Evolutionary conservation across 2,797 vertebrate genomes (phyloP).

Genomic region (Ibycter americanus): DNA sequence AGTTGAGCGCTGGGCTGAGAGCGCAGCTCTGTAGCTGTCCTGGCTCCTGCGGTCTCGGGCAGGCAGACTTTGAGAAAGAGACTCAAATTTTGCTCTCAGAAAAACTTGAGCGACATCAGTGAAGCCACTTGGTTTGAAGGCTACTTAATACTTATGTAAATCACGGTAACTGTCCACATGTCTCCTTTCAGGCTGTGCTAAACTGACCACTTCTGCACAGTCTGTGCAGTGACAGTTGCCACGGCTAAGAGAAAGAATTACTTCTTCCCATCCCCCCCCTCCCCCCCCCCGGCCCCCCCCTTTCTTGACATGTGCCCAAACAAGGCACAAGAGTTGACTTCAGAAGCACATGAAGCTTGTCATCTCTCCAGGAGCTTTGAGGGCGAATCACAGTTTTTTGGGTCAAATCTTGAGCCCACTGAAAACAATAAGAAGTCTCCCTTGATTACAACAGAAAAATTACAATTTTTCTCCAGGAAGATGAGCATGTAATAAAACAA

Average conservation of each 20-base stretch:
- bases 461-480: background rate
- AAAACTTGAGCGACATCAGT: background rate
- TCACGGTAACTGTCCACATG: background rate
- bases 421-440: background rate
- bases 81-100: background rate
- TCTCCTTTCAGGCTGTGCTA: background rate
- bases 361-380: background rate
- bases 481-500: background rate
- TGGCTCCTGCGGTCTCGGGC: background rate
- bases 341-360: background rate
- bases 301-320: background rate
- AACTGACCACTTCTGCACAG: background rate
- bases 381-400: background rate
- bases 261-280: background rate
- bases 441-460: background rate
- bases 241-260: background rate
- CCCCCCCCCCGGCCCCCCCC: background rate
- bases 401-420: background rate
- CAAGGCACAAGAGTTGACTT: background rate
- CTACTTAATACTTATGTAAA: background rate
- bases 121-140: background rate
- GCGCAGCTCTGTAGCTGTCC: background rate
- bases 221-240: background rate
- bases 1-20: background rate
- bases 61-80: background rate